phyloP scores from a whole-genome alignment of 2,797 vertebrate genomes.

The Galaxias olidus region DNA sequence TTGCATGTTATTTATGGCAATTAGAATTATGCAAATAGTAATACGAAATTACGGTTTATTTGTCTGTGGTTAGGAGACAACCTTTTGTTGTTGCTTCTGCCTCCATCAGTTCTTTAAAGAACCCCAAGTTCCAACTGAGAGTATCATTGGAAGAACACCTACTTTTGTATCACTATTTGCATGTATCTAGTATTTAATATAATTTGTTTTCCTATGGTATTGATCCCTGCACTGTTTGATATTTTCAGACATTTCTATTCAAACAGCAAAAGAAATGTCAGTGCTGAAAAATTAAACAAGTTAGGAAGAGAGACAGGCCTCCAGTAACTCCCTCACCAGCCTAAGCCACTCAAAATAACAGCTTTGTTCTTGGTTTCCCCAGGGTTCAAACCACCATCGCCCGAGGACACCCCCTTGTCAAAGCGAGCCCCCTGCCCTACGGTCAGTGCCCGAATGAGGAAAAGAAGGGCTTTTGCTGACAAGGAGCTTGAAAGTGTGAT shows the following conservation, averaged over 20 bases:
- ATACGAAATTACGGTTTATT: conserved; percentile 30
- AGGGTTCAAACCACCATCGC: conserved; percentile 58
- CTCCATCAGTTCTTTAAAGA: neutral
- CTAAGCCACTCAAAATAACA: no score
- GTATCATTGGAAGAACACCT: no score
- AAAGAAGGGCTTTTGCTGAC: conserved; percentile 73
- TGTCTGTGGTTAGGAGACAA: conserved; percentile 21
- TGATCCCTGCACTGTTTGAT: no score
- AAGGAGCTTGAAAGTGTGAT: conserved; percentile 79
- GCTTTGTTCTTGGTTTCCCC: conserved; percentile 24
- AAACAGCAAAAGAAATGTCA: no score
- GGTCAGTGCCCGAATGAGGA: conserved; percentile 75
- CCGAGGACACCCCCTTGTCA: conserved; percentile 60
- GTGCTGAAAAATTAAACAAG: no score
- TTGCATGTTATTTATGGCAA: conserved; percentile 48
- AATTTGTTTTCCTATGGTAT: no score
- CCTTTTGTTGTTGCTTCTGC: conserved; percentile 16
- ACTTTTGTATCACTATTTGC: no score
- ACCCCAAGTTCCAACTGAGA: neutral
- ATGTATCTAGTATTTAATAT: no score
- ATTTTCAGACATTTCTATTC: no score
- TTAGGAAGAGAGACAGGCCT: no score
- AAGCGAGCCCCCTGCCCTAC: conserved; percentile 57
- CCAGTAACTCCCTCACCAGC: no score
- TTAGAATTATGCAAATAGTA: conserved; percentile 51